Evolutionary conservation across 2,797 vertebrate species (phyloP), one percentile per base, ranked within the genome.

Genomic region (Erethizon dorsatum): DNA sequence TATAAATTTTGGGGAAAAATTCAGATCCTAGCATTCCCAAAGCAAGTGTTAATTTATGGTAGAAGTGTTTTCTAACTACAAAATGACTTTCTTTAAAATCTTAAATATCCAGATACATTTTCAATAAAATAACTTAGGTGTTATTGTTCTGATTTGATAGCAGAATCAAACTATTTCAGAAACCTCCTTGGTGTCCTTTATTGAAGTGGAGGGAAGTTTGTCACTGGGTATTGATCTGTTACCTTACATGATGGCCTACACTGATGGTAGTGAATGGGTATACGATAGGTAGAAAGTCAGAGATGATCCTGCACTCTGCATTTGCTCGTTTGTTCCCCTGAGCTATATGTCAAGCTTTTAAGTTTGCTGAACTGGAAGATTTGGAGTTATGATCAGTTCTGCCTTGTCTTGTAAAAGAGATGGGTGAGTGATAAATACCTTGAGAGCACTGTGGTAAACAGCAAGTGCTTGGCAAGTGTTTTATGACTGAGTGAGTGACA

Each of bases 151-250:
- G 73, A 86, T 86, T 79, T 75, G 26, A 73, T 78, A 67, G 50
- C 31, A 80, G 37, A 90, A 71, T 83, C 67, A 69, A 83, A 50
- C 41, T 56, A n/a, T 73, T 89, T 88, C 37, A 80, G 63, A 89
- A 80, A 12, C 18, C 31, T 33, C n/a, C 31, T 50, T 54, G n/a
- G 14, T 50, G 18, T 63, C 59, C 18, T 79, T 56, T 91, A 84
- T 7, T 65, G 67, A 85, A 75, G 73, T 89, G 24, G 13, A 69
- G 24, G 17, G 11, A 78, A 22, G 15, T 77, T 75, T 73, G 22
- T 54, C 45, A 22, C 7, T 59, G 63, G 52, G 28, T 56, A 17
- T 67, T 80, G 24, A 79, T 41, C 86, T 83, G 3, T 52, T 41
- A 37, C 24, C 57, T 84, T 28, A 17, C 41, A 50, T n/a, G 24